A percentile compares a stretch with the other conserved stretches of the same genome.
Evolutionary conservation across 2,113 vertebrate species (phyloP).

Genomic region (Vireo altiloquus): DNA sequence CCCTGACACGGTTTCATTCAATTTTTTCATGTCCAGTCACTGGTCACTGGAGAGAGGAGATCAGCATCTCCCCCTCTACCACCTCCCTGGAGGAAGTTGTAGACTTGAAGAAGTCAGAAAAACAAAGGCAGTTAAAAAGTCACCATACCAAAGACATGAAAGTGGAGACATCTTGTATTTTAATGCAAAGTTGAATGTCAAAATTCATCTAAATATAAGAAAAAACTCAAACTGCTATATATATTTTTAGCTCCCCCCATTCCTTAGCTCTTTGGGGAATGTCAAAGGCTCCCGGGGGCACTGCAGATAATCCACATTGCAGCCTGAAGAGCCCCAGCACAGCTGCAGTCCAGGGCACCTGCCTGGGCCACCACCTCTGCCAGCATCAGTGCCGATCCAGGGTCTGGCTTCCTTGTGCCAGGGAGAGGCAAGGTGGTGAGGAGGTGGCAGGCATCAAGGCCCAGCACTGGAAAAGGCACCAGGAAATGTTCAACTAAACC

Average conservation of each 20-base stretch:
- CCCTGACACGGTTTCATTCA: neutral
- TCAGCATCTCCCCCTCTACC: neutral
- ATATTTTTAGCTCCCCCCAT: neutral
- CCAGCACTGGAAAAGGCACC: neutral
- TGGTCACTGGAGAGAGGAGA: neutral
- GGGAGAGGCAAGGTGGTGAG: neutral
- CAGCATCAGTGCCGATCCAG: neutral
- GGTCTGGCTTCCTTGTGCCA: rapidly evolving
- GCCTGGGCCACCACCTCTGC: neutral
- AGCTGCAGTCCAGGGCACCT: neutral
- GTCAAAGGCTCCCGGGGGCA: neutral
- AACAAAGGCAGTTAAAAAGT: neutral
- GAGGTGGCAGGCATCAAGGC: neutral
- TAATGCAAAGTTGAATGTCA: constrained; percentile 12
- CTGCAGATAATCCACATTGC: neutral
- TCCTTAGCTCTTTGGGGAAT: neutral
- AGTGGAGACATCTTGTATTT: neutral
- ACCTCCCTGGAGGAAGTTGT: neutral
- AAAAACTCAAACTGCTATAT: neutral
- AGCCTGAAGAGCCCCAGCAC: neutral
- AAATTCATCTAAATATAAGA: neutral
- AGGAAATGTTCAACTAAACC: neutral
- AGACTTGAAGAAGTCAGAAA: neutral
- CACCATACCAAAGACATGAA: neutral
- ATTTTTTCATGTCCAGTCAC: neutral